These are phyloP conservation scores for Dicaeum eximium DNA, from an alignment of 2,113 vertebrate genomes.

Conservation along the genomic window DNA sequence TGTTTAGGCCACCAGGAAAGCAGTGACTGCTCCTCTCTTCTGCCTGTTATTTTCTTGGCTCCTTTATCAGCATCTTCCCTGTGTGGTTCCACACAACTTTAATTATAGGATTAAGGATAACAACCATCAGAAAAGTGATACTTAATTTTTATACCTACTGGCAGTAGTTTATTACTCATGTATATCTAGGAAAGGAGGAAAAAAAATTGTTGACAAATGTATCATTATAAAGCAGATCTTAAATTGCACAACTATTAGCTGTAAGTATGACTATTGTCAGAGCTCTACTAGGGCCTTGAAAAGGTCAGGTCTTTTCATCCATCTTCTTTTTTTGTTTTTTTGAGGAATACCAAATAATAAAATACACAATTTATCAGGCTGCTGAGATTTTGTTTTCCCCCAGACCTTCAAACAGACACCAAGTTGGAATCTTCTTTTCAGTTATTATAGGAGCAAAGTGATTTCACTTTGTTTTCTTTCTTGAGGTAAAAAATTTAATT, in stretches of 20 bases:
- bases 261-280: constrained; percentile 48
- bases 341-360: constrained; percentile 63
- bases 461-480: constrained; percentile 4
- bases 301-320: constrained; percentile 64
- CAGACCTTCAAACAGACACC: neutral
- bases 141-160: constrained; percentile 35
- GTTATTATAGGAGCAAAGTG: neutral
- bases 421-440: neutral
- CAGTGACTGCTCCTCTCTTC: neutral
- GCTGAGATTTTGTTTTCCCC: neutral
- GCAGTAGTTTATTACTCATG: neutral
- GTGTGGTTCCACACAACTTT: neutral
- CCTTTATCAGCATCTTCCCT: neutral
- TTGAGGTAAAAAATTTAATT: constrained; percentile 13
- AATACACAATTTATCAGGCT: neutral
- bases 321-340: constrained; percentile 33
- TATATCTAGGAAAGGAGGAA: neutral
- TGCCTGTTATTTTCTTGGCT: neutral
- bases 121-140: neutral
- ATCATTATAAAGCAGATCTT: constrained; percentile 38
- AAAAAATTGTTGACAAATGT: constrained; percentile 47
- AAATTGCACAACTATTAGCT: constrained; percentile 61
- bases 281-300: constrained; percentile 5
- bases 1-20: neutral
- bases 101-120: constrained; percentile 3